Base-by-base conservation (phyloP, 1,140 invertebrate genomes). In the Holotrichia oblita region DNA sequence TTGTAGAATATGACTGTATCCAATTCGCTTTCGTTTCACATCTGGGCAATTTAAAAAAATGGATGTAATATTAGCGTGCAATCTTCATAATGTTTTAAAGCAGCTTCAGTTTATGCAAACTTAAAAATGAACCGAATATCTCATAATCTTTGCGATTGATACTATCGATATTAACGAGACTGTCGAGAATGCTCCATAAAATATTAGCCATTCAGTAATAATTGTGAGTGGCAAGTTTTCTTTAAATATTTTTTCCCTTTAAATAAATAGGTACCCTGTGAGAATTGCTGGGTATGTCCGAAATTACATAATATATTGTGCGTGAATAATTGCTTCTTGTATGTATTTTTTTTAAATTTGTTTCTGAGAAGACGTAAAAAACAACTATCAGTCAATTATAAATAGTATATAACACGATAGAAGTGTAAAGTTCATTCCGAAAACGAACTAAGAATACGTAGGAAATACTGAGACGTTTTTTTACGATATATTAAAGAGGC, bases 401-500 rank as follows among this genome's bases (percentile, higher is more conserved):
- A 34, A 34, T 34, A 34, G 27, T 34, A 34, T 34, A 34, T 4
- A 34, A 17, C n/a, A 55, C 48, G 48, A 55, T 55, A 55, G n/a
- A 55, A 6, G 48, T 55, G 17, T 55, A 55, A 55, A 17, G 48
- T 55, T 17, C 48, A 55, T 6, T 55, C 48, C 48, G 48, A 55
- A 34, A 55, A 55, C 48, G 4, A 34, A 55, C 14, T 55, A 17
- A 55, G 48, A 69, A 7, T 48, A 48, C n/a, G 4, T 69, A 69
- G 61, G 61, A 69, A 69, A 27, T 69, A 34, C 20, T 55, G 48
- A 55, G 48, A 55, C 17, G 22, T 69, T 69, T 27, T n/a, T 61
- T 27, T 10, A 69, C 22, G 22, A 10, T 69, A 69, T 22, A 69
- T 69, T 69, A 27, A 69, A 34, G 61, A 69, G 61, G 61, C 61